phyloP scores from a whole-genome alignment of 2,113 vertebrate species.

The Ptilorrhoa leucosticta region DNA sequence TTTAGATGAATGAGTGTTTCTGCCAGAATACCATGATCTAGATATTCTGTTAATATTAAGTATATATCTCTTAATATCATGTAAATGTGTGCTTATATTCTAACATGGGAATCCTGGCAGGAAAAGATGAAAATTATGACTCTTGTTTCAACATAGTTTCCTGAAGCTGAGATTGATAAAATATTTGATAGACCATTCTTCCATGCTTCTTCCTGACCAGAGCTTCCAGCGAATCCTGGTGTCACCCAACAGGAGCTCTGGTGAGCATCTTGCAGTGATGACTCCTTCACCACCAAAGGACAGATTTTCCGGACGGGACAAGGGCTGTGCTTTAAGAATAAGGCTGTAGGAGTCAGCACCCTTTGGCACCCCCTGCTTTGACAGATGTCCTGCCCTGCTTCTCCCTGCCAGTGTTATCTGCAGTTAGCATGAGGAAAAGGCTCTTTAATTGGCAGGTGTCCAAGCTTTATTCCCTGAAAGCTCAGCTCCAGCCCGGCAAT shows the following conservation, averaged over 20 bases:
- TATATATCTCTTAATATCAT: neutral
- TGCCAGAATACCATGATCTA: neutral
- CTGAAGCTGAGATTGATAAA: neutral
- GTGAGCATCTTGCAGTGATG: rapidly evolving
- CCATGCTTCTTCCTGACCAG: neutral
- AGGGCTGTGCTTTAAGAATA: neutral
- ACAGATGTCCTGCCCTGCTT: neutral
- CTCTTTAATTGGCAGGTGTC: neutral
- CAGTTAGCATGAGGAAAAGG: neutral
- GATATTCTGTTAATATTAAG: neutral
- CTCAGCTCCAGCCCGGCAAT: neutral
- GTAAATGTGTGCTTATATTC: neutral
- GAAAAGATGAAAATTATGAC: neutral
- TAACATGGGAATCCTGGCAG: neutral
- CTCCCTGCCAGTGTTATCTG: neutral
- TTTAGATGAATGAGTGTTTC: neutral
- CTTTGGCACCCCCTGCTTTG: neutral
- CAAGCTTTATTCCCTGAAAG: neutral
- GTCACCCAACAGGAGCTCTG: rapidly evolving
- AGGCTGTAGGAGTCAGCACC: neutral
- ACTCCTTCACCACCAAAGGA: neutral
- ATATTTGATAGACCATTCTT: neutral
- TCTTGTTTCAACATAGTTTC: neutral
- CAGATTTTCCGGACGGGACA: neutral
- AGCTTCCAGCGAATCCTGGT: neutral